phyloP scores from a whole-genome alignment of 2,797 vertebrate genomes.

The Otolemur crassicaudatus region DNA sequence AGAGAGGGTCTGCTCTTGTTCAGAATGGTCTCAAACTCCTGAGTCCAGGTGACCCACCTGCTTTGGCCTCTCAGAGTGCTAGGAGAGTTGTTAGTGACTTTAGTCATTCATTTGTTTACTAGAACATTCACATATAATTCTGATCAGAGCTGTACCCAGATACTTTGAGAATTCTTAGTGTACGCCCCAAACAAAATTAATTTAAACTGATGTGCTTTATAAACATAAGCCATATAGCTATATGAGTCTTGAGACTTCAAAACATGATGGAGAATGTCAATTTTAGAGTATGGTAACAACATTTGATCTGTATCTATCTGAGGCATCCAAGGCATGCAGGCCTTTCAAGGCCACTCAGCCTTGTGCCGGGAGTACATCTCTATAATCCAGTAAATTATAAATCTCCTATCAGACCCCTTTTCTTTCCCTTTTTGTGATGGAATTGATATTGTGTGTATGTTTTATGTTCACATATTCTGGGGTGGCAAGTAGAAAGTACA shows the following conservation, averaged over 20 bases:
- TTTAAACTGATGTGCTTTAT: constrained; percentile 35
- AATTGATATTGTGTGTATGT: not conserved
- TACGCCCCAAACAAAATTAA: constrained; percentile 1
- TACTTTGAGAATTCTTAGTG: constrained; percentile 1
- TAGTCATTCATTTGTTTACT: not conserved
- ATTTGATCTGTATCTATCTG: not conserved
- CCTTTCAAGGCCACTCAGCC: not conserved
- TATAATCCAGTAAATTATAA: not conserved
- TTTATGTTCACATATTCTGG: not conserved
- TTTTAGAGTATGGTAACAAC: not conserved
- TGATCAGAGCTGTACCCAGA: not conserved
- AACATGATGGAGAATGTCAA: not conserved
- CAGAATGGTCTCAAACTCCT: no score
- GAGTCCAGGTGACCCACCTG: no score
- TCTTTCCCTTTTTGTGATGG: not conserved
- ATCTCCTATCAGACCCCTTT: not conserved
- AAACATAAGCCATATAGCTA: not conserved
- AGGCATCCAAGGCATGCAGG: not conserved
- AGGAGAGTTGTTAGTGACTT: not conserved
- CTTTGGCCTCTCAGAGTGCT: no score
- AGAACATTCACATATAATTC: not conserved
- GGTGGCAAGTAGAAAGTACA: not conserved
- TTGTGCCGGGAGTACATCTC: not conserved
- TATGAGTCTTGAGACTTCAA: not conserved
- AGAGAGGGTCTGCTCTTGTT: no score